Percentiles rank a stretch among this genome's conserved stretches.
Evolutionary conservation across 1,140 invertebrate genomes (phyloP).

Genomic region (Heliconius melpomene): DNA sequence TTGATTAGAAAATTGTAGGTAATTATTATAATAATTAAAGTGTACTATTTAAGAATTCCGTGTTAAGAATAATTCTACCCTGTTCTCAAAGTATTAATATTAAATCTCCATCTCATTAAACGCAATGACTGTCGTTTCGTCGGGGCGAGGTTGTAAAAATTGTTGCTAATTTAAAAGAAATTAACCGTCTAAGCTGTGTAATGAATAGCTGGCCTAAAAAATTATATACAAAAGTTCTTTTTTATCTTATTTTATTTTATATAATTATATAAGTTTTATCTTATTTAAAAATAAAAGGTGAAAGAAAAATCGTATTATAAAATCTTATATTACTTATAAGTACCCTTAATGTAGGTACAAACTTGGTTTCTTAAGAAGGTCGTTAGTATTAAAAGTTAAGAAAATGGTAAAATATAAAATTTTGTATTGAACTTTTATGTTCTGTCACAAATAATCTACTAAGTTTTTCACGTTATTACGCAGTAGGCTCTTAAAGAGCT

Average conservation of each 20-base stretch:
- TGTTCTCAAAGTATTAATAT: not conserved
- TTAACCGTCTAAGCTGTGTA: not conserved
- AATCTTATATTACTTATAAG: not conserved
- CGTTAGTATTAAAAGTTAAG: conserved; percentile 8
- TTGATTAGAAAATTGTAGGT: no score
- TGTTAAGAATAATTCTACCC: not conserved
- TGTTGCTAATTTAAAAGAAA: conserved; percentile 1
- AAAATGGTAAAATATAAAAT: not conserved
- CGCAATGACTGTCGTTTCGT: not conserved
- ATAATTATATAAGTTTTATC: not conserved
- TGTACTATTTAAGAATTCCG: not conserved
- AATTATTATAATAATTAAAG: no score
- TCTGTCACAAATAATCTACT: not conserved
- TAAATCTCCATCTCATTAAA: not conserved
- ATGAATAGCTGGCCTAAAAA: no score
- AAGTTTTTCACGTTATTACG: not conserved
- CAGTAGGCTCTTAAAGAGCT: not conserved
- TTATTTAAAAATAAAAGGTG: not conserved
- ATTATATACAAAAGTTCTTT: no score
- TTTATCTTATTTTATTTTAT: no score
- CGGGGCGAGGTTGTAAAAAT: not conserved
- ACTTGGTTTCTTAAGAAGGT: not conserved
- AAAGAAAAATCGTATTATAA: no score
- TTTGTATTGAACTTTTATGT: not conserved
- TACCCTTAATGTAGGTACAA: not conserved